phyloP scores from a whole-genome alignment of 2,888 invertebrate species.

The Lithophane socia region DNA sequence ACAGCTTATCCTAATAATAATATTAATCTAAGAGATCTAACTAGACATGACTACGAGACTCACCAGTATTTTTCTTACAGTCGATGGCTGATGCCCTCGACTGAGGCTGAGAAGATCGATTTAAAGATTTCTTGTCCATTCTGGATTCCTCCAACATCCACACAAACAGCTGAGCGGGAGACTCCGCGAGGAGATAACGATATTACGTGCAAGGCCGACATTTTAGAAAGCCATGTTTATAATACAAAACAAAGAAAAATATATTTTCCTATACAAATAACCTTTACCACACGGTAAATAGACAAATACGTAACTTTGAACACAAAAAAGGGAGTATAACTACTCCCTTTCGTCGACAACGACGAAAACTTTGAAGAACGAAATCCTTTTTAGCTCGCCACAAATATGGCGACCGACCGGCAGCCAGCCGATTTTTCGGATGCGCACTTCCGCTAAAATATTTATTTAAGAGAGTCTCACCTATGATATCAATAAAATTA shows the following conservation, averaged over 20 bases:
- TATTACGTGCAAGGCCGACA: conserved; percentile 93
- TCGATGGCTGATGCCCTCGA: conserved; percentile 94
- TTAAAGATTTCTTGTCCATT: conserved; percentile 95
- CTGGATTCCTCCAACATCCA: conserved; percentile 90
- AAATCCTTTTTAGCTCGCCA: conserved; percentile 90
- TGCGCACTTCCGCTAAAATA: conserved; percentile 84
- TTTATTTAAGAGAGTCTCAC: conserved; percentile 26
- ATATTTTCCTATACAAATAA: conserved; percentile 75
- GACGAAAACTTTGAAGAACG: conserved; percentile 90
- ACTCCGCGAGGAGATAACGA: conserved; percentile 94
- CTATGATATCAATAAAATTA: conserved; percentile 20
- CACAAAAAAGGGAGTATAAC: conserved; percentile 90
- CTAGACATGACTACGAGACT: conserved; percentile 63
- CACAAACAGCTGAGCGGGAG: conserved; percentile 89
- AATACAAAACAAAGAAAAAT: conserved; percentile 90
- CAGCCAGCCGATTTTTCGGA: conserved; percentile 82
- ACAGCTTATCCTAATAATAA: neutral
- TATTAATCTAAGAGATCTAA: neutral
- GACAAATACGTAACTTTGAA: conserved; percentile 76
- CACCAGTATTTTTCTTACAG: conserved; percentile 94
- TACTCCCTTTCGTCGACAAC: conserved; percentile 93
- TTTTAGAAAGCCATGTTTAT: conserved; percentile 96
- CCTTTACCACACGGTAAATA: conserved; percentile 82
- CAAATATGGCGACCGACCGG: conserved; percentile 93
- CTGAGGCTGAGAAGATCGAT: conserved; percentile 92